Evolutionary conservation across 2,797 vertebrate genomes (phyloP).

Genomic region (Fundulus diaphanus): DNA sequence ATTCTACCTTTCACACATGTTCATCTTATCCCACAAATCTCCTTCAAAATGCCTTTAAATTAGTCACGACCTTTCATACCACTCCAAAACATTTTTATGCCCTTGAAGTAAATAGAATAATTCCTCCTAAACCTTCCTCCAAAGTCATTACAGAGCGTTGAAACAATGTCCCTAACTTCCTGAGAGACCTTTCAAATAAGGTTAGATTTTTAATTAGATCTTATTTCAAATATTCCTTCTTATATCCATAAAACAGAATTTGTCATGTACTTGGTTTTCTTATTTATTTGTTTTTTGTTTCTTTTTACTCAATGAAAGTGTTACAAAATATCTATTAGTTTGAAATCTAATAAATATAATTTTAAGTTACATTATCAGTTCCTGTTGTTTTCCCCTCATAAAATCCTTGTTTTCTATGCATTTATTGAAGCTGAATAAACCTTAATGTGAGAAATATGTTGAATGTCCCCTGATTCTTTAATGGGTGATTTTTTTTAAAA

Average conservation of each 20-base stretch:
- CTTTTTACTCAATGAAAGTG: no score
- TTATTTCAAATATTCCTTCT: background rate
- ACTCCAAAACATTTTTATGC: background rate
- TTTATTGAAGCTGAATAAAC: background rate
- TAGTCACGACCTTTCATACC: background rate
- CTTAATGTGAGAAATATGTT: background rate
- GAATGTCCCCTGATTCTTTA: background rate
- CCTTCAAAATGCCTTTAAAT: constrained; percentile 1
- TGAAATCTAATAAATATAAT: background rate
- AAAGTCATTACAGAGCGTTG: background rate
- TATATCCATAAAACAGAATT: no score
- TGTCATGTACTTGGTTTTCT: background rate
- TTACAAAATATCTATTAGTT: background rate
- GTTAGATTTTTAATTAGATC: background rate
- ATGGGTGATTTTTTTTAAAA: no score
- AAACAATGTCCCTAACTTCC: background rate
- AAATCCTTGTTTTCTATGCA: background rate
- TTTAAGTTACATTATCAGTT: background rate
- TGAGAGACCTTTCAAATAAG: background rate
- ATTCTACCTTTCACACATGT: background rate
- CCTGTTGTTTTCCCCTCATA: background rate
- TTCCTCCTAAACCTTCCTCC: background rate
- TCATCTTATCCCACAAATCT: background rate
- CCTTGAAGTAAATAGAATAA: background rate
- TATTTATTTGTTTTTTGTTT: background rate